These are phyloP conservation scores for Trichomalopsis sarcophagae DNA, from an alignment of 1,140 invertebrate genomes.

Conservation along the genomic window DNA sequence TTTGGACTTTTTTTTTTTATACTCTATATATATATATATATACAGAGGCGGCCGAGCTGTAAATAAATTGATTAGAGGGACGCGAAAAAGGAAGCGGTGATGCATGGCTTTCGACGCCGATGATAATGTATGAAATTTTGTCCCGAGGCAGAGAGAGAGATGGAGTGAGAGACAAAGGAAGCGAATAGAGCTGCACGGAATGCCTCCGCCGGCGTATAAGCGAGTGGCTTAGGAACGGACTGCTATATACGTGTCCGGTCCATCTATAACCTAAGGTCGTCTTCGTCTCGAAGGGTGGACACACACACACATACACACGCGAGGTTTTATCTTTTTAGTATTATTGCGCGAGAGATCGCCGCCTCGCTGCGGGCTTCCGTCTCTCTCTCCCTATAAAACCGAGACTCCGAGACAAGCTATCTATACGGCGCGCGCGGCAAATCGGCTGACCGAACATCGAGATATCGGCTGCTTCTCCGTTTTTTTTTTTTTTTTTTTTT, in stretches of 20 bases:
- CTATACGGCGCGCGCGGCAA: background rate
- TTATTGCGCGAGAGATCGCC: slow-evolving; percentile 68
- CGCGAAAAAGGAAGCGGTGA: background rate
- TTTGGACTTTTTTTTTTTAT: no score
- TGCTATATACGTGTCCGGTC: slow-evolving; percentile 63
- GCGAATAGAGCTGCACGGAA: slow-evolving; percentile 51
- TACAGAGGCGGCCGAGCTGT: background rate
- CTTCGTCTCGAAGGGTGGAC: slow-evolving; percentile 7
- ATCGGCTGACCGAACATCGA: slow-evolving; percentile 4
- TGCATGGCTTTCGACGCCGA: no score
- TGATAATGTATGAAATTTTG: no score
- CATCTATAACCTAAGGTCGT: slow-evolving; percentile 58
- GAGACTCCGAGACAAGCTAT: background rate
- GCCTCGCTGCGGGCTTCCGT: slow-evolving; percentile 53
- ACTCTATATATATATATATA: no score
- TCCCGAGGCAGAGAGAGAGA: no score
- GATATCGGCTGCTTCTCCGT: background rate
- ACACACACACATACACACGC: background rate
- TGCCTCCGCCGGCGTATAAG: background rate
- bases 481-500: background rate
- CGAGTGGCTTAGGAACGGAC: slow-evolving; percentile 57
- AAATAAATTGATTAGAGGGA: background rate
- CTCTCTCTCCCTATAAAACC: slow-evolving; percentile 35
- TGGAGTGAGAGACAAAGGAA: background rate
- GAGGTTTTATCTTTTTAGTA: slow-evolving; percentile 75